Evolutionary conservation across 1,140 invertebrate genomes (phyloP).

Genomic region (Hypothenemus hampei): DNA sequence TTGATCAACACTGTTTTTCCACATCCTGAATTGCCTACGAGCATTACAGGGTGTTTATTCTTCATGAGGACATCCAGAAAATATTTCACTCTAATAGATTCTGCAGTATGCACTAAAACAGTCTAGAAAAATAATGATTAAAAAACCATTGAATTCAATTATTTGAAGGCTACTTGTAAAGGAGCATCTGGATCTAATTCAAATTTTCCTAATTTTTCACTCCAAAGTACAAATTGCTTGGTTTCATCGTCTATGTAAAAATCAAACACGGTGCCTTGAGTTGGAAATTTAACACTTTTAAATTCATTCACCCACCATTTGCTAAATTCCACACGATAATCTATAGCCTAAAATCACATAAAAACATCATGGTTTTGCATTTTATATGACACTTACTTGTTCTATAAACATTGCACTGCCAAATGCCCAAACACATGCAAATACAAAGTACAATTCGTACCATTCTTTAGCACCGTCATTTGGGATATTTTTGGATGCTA

Average conservation of each 20-base stretch:
- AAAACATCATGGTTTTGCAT: not conserved
- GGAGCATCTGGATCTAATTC: conserved; percentile 89
- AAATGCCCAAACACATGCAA: conserved; percentile 94
- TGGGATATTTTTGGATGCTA: conserved; percentile 79
- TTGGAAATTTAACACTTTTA: conserved; percentile 89
- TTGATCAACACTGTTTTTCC: conserved; percentile 86
- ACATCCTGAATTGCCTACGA: conserved; percentile 86
- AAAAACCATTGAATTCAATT: not conserved
- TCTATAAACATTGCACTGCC: conserved; percentile 93
- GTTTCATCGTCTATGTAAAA: conserved; percentile 88
- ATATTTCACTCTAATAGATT: conserved; percentile 84
- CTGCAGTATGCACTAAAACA: conserved; percentile 86
- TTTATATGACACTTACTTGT: conserved; percentile 53
- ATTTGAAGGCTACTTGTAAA: conserved; percentile 64
- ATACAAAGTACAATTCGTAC: conserved; percentile 95
- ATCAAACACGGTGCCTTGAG: conserved; percentile 90
- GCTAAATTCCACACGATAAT: conserved; percentile 82
- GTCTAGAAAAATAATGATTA: conserved; percentile 53
- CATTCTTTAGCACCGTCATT: conserved; percentile 88
- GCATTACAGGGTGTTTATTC: conserved; percentile 85
- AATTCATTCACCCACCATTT: conserved; percentile 98
- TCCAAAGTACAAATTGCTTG: conserved; percentile 86
- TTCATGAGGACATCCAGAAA: conserved; percentile 89
- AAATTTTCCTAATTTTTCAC: conserved; percentile 81
- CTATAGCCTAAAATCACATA: conserved; percentile 49